Percentiles rank a stretch among this genome's conserved stretches.
Evolutionary conservation across 2,113 vertebrate species (phyloP).

Genomic region (Oxygymnocypris stewartii): DNA sequence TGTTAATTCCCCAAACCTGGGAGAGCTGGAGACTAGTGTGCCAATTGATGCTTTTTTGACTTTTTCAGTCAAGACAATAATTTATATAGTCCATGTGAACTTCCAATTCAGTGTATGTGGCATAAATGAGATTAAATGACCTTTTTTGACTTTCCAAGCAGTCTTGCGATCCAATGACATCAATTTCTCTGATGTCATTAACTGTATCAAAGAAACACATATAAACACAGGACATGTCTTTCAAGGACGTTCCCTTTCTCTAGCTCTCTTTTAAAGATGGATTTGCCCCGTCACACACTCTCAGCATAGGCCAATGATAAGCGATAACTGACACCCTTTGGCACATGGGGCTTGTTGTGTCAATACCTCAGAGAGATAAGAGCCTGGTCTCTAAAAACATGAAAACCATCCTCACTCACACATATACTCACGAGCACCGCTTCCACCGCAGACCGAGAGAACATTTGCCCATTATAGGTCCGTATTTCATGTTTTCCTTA

Average conservation of each 20-base stretch:
- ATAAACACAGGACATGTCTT: constrained; percentile 5
- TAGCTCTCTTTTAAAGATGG: constrained; percentile 26
- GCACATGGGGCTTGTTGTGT: constrained; percentile 40
- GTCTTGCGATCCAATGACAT: constrained; percentile 17
- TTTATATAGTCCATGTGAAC: background rate
- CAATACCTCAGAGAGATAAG: constrained; percentile 39
- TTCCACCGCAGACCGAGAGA: constrained; percentile 5
- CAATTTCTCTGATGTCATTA: constrained; percentile 47
- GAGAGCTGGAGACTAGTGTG: constrained; percentile 47
- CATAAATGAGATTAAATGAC: background rate
- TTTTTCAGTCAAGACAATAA: background rate
- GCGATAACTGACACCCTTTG: constrained; percentile 41
- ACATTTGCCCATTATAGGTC: constrained; percentile 19
- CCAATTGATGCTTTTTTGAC: background rate
- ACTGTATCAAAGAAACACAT: constrained; percentile 35
- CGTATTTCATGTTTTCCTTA: constrained; percentile 2
- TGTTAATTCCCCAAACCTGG: constrained; percentile 60
- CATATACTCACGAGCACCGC: background rate
- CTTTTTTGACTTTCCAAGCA: background rate
- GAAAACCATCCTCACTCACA: constrained; percentile 32
- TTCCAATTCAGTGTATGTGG: background rate
- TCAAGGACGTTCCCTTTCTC: constrained; percentile 38
- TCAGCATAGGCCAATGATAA: constrained; percentile 19
- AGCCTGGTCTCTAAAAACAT: constrained; percentile 22
- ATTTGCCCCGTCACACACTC: constrained; percentile 41